Evolutionary conservation across 2,113 vertebrate genomes (phyloP).

Genomic region (Lagopus muta): DNA sequence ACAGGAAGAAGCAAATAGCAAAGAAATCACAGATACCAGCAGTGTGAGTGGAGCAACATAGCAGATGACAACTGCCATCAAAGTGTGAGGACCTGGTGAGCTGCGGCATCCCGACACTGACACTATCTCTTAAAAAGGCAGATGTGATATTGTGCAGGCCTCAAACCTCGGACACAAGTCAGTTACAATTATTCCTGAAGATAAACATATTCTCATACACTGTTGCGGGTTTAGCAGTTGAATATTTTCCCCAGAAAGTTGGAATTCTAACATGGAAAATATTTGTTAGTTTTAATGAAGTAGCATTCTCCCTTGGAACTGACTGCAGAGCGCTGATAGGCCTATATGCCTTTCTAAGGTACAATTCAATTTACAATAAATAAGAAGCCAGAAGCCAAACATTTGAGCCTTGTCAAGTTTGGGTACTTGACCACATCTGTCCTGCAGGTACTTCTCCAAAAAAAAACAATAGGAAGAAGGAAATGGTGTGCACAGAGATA

Average conservation of each 20-base stretch:
- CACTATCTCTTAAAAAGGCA: not conserved
- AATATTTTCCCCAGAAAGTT: constrained; percentile 13
- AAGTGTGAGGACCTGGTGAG: not conserved
- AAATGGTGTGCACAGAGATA: not conserved
- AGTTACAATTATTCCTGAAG: not conserved
- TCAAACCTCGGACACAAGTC: not conserved
- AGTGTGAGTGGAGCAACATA: not conserved
- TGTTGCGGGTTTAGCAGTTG: not conserved
- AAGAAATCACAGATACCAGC: not conserved
- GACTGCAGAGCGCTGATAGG: not conserved
- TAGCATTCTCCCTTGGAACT: not conserved
- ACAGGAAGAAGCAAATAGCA: not conserved
- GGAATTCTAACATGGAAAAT: not conserved
- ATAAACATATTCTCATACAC: not conserved
- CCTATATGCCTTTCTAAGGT: not conserved
- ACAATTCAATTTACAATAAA: not conserved
- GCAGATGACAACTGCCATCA: not conserved
- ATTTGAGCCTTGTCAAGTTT: not conserved
- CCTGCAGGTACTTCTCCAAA: not conserved
- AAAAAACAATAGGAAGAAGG: not conserved
- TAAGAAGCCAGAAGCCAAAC: not conserved
- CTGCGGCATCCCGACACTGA: not conserved
- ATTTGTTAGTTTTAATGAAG: constrained; percentile 9
- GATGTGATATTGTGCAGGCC: not conserved
- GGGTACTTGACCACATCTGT: not conserved